Conservation (phyloP, 2,113 vertebrate genomes). For the Typhlomys cinereus region DNA sequence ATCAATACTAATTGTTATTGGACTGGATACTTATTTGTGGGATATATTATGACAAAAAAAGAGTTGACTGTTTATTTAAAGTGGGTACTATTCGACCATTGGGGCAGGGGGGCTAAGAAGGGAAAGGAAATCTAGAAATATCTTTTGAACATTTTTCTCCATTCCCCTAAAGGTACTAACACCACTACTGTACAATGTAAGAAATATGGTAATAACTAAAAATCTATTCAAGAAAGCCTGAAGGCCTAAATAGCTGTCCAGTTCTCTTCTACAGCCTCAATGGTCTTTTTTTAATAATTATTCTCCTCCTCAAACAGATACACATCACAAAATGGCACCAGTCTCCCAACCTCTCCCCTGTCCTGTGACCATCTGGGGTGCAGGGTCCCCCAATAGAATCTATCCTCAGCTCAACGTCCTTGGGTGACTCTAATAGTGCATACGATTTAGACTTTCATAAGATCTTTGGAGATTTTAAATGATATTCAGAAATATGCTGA, state of each 20-base stretch:
- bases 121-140: not conserved
- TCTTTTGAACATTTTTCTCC: not conserved
- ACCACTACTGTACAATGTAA: slow-evolving; percentile 25
- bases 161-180: not conserved
- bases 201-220: slow-evolving; percentile 6
- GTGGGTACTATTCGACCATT: not conserved
- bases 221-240: slow-evolving; percentile 18
- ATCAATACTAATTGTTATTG: slow-evolving; percentile 29
- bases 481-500: slow-evolving; percentile 83
- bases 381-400: slow-evolving; percentile 50
- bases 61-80: slow-evolving; percentile 41
- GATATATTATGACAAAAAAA: not conserved
- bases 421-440: not conserved
- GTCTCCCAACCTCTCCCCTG: slow-evolving; percentile 33
- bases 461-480: slow-evolving; percentile 80
- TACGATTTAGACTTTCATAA: slow-evolving; percentile 73
- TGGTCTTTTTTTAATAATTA: slow-evolving; percentile 38
- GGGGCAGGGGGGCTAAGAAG: not conserved
- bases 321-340: not conserved
- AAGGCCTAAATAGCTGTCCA: slow-evolving; percentile 11
- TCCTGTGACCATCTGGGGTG: not conserved
- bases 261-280: slow-evolving; percentile 47
- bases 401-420: slow-evolving; percentile 48
- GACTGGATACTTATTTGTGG: not conserved
- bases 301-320: slow-evolving; percentile 34